Evolutionary conservation across 2,888 invertebrate species (phyloP).

Genomic region (Lithodes maja): DNA sequence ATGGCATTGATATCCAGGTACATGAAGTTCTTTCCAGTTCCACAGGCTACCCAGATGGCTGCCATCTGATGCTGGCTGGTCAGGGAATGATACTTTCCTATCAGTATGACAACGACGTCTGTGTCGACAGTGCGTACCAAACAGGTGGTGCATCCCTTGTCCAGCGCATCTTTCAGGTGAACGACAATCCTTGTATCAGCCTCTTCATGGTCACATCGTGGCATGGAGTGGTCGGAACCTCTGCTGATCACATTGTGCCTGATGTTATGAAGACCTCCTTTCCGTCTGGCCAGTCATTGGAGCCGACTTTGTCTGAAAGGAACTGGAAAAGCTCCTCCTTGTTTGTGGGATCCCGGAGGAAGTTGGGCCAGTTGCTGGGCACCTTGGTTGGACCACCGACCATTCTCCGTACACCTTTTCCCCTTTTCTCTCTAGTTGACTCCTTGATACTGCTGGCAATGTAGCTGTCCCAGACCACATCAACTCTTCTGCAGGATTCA

Average conservation of each 20-base stretch:
- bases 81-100: not conserved
- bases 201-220: slow-evolving; percentile 11
- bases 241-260: slow-evolving; percentile 8
- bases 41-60: slow-evolving; percentile 1
- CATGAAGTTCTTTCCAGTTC: slow-evolving; percentile 16
- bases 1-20: not conserved
- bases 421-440: too few relatives aligned
- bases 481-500: too few relatives aligned
- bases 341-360: not conserved
- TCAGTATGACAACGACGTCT: not conserved
- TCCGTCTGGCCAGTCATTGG: not conserved
- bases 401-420: too few relatives aligned
- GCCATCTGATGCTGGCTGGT: not conserved
- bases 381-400: too few relatives aligned
- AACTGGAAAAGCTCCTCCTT: not conserved
- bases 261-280: slow-evolving; percentile 4
- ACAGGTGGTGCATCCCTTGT: slow-evolving; percentile 15
- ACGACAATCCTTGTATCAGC: not conserved
- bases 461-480: too few relatives aligned
- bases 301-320: not conserved
- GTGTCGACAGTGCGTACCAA: not conserved
- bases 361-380: too few relatives aligned
- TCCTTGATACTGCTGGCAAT: too few relatives aligned
- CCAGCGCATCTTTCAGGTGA: slow-evolving; percentile 16
- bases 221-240: slow-evolving; percentile 4